These are phyloP conservation scores for Heliconius hortense DNA, from an alignment of 2,888 invertebrate genomes.

Conservation along the genomic window DNA sequence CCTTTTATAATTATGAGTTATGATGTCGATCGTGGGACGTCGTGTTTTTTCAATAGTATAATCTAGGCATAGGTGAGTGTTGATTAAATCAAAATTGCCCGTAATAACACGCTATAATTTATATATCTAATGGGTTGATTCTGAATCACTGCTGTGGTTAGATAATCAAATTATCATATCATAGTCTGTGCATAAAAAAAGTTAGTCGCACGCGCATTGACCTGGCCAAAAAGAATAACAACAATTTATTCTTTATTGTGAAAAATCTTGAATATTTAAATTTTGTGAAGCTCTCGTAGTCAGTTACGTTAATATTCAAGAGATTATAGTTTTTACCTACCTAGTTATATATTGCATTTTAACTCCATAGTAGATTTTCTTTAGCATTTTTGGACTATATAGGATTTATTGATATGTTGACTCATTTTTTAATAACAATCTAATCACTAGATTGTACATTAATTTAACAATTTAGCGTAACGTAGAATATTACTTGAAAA, in stretches of 20 bases:
- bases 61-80: constrained; percentile 54
- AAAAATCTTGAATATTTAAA: constrained; percentile 37
- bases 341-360: background rate
- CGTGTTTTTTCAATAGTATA: constrained; percentile 52
- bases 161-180: constrained; percentile 67
- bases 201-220: constrained; percentile 48
- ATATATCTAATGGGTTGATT: constrained; percentile 47
- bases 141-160: constrained; percentile 56
- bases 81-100: constrained; percentile 62
- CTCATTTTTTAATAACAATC: too few species aligned
- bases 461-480: too few species aligned
- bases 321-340: background rate
- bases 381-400: too few species aligned
- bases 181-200: constrained; percentile 56
- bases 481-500: too few species aligned
- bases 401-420: too few species aligned
- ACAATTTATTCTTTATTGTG: constrained; percentile 33
- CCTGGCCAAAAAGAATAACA: constrained; percentile 44
- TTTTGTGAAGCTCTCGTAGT: constrained; percentile 30
- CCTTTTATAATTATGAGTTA: constrained; percentile 42
- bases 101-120: constrained; percentile 61
- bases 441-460: too few species aligned
- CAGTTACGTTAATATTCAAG: constrained; percentile 27
- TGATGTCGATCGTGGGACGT: constrained; percentile 47
- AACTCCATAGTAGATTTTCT: background rate